These are phyloP conservation scores for Apogon talboti DNA, from an alignment of 2,797 vertebrate species.

Conservation along the genomic window DNA sequence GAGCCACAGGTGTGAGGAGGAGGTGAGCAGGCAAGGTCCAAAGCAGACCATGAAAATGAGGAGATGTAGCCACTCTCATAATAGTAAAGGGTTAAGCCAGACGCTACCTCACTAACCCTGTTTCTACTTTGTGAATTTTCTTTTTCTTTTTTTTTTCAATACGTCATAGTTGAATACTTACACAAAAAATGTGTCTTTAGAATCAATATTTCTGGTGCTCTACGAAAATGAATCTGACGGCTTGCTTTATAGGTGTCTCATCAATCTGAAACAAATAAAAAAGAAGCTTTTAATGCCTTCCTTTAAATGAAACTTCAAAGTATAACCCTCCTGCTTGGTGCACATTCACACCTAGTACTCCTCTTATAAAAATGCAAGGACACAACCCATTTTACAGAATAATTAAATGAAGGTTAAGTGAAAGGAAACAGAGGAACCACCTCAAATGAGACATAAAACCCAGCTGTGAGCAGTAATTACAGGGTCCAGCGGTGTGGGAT, in stretches of 20 bases:
- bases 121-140: too few species aligned
- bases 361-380: conserved; percentile 6
- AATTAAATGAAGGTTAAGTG: conserved; percentile 38
- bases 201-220: too few species aligned
- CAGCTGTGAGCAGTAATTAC: background rate
- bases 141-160: too few species aligned
- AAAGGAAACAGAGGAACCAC: conserved; percentile 19
- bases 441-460: conserved; percentile 1
- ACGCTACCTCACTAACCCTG: too few species aligned
- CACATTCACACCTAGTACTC: background rate
- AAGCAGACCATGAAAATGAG: too few species aligned
- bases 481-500: background rate
- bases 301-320: background rate
- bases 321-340: background rate
- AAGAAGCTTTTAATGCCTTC: background rate
- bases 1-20: too few species aligned
- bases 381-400: conserved; percentile 19
- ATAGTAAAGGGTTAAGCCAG: too few species aligned
- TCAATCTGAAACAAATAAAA: conserved; percentile 1
- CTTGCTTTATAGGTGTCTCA: background rate
- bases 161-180: too few species aligned
- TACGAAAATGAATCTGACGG: too few species aligned
- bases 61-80: too few species aligned
- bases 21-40: too few species aligned
- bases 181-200: too few species aligned